phyloP scores from a whole-genome alignment of 1,140 invertebrate genomes.

The Drosophila repletoides region DNA sequence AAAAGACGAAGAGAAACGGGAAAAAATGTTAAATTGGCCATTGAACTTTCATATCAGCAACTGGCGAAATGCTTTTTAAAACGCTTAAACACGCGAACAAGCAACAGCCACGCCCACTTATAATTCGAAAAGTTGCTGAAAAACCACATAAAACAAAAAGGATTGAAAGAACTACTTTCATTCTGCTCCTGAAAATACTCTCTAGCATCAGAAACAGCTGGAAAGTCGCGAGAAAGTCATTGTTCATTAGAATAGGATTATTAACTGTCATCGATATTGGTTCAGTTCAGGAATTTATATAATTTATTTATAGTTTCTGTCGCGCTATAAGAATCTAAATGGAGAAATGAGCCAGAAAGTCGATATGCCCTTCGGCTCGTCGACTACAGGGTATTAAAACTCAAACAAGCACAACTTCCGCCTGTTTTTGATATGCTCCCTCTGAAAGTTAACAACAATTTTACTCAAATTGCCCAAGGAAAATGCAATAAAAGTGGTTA shows the following conservation, averaged over 20 bases:
- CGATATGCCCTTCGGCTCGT: not conserved
- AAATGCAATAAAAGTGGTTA: conserved; percentile 40
- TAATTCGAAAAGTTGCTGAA: conserved; percentile 48
- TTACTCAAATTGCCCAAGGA: conserved; percentile 35
- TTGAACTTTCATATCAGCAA: conserved; percentile 70
- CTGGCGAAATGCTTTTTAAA: conserved; percentile 52
- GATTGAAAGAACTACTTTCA: too few species aligned
- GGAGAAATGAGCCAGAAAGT: too few species aligned
- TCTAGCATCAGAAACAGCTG: too few species aligned
- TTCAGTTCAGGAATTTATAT: too few species aligned
- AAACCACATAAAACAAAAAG: not conserved
- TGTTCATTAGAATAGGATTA: too few species aligned
- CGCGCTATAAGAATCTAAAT: too few species aligned
- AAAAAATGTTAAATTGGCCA: conserved; percentile 63
- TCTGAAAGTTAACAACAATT: conserved; percentile 54
- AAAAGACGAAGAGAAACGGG: not conserved
- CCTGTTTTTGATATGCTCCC: conserved; percentile 19
- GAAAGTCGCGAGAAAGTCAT: too few species aligned
- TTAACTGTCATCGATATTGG: too few species aligned
- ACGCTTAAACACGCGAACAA: conserved; percentile 63
- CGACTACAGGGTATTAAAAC: not conserved
- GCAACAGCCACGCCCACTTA: conserved; percentile 47
- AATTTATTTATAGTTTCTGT: too few species aligned
- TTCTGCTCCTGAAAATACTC: too few species aligned
- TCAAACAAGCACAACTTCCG: conserved; percentile 38